Evolutionary conservation across 2,888 invertebrate genomes (phyloP), one percentile per base, ranked within the genome.

Genomic region (Xanthorhoe spadicearia): DNA sequence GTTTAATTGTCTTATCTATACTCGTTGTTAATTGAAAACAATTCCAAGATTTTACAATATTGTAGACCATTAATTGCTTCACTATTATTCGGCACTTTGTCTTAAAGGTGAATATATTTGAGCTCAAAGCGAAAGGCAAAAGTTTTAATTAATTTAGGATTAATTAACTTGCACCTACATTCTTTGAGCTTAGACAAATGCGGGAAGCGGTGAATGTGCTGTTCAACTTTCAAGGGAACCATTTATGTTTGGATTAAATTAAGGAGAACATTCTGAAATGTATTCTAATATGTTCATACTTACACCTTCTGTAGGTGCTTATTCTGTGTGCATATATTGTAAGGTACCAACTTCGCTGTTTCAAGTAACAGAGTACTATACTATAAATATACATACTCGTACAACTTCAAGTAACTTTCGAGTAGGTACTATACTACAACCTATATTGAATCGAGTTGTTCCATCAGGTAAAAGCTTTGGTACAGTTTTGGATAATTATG

Each of bases 71-170:
- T 32, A 5, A 43, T 43, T 48, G 17, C 48, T 4, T 48, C 15
- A 48, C 48, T 17, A 7, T 43, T 43, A 9, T 43, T 43, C 5
- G 3, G 13, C 38, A 13, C 10, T 43, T 0, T 13, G 13, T 17
- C 48, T 17, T 17, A 48, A 5, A 48, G 48, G 17, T 48, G 17
- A 48, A 48, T 48, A 48, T 13, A 48, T 48, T 17, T 7, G 8
- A 48, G 17, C 48, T 18, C 13, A 52, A 28, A 60, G 28, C 32
- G 48, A 43, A 13, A 43, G 51, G 23, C 18, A 64, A 46, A 78
- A 80, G 73, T 81, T 82, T 80, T 78, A 81, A 81, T 82, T 81
- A 82, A 82, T 77, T 74, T 77, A 23, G 73, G 74, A 73, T 78
- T 80, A 74, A 80, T 82, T 81, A 77, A 75, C 69, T 19, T 70